Evolutionary conservation across 2,113 vertebrate genomes (phyloP).

Genomic region (Tamias sibiricus): DNA sequence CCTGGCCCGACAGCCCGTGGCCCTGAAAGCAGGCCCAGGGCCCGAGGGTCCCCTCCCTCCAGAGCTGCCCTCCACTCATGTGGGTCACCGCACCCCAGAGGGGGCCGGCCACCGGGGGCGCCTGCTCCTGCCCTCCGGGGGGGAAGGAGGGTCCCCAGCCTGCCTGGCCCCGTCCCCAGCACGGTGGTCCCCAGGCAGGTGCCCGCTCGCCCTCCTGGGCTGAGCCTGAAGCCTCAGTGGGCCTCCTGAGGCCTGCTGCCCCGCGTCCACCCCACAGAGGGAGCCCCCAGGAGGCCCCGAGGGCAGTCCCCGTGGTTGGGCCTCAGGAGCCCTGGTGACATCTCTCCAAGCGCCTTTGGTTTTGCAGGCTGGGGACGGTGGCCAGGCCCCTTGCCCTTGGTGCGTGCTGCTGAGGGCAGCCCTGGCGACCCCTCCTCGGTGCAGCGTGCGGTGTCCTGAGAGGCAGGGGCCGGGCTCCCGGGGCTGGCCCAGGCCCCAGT

Average conservation of each 20-base stretch:
- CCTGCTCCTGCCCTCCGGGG: accelerated
- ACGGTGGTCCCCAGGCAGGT: background rate
- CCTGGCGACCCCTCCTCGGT: background rate
- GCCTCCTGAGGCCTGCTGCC: background rate
- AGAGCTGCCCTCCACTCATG: background rate
- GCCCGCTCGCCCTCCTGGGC: too few relatives aligned
- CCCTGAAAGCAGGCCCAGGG: background rate
- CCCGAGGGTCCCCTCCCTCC: background rate
- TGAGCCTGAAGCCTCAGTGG: background rate
- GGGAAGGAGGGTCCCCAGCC: background rate
- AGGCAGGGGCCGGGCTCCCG: background rate
- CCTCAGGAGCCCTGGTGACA: too few relatives aligned
- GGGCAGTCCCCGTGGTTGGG: too few relatives aligned
- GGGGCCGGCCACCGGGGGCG: background rate
- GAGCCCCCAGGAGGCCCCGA: background rate
- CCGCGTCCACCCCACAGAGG: background rate
- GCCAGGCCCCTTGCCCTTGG: too few relatives aligned
- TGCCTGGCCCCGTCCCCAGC: background rate
- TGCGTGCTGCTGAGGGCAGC: too few relatives aligned
- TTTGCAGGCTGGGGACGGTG: too few relatives aligned
- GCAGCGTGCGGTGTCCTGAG: background rate
- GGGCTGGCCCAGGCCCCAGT: accelerated
- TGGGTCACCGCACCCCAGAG: background rate
- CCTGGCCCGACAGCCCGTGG: background rate
- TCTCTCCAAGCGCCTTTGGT: too few relatives aligned